Evolutionary conservation across 92 coral and sea anemone species (phyloP), one percentile per base, ranked within the genome.

Genomic region (Bergia puertoricense): DNA sequence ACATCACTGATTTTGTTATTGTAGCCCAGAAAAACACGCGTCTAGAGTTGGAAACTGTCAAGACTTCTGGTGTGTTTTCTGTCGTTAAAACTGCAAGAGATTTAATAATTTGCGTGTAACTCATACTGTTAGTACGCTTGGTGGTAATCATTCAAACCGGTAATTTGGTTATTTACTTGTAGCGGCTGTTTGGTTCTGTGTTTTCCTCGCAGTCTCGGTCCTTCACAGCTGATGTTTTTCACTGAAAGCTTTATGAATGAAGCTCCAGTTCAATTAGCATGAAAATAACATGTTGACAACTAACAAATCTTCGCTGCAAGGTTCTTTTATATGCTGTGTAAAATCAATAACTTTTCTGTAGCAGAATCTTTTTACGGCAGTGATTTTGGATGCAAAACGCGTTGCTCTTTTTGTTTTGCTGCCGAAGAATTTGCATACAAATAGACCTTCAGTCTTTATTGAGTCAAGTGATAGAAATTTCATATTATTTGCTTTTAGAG

Each of bases 371-470:
- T 69, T 44, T 71, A 56, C 40, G 79, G 74, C 87, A 84, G 9
- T 84, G 77, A 84, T 84, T 84, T 71, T 46, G 18, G 44, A 71
- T 84, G 62, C 77, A 69, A 84, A 84, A 23, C 41, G 79, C 87
- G 87, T 46, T 84, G 46, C 79, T 69, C 87, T 71, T 45, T 69
- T 71, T 84, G 86, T 84, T 69, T 83, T 15, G 45, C 77, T 71
- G 77, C 38, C 78, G 56, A 45, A n/a, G 36, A 50, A 94, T 94
- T 94, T 94, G 97, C 97, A 94, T 94, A 79, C 89, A 92, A 94
- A 94, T 92, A 91, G 91, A 62, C 50, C 81, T 65, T 92, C 92
- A 92, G 88, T 94, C 93, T 89, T 54, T 79, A 85, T 66, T 91
- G 67, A 88, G 88, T 50, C 85, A 56, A 88, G 87, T 69, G 85